Evolutionary conservation across 2,888 invertebrate species (phyloP), one percentile per base, ranked within the genome.

Genomic region (Lithophane semibrunnea): DNA sequence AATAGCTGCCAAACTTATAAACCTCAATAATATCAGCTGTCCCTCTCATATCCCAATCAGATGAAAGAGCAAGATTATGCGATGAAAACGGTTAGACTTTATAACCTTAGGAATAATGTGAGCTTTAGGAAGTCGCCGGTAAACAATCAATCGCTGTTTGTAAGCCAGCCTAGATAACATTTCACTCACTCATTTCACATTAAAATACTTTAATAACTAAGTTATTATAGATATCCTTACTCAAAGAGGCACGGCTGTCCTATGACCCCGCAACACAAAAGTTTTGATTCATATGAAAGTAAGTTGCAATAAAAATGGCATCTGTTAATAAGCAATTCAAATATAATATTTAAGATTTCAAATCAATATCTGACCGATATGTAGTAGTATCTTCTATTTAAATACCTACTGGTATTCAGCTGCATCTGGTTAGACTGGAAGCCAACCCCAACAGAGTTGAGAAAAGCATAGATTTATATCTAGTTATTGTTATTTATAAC

Each of bases 1-100:
- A 81, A 85, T 76, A 77, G 73, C 61, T 58, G 42, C 56, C 13
- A 76, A 60, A 69, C 24, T 54, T 56, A 37, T 49, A 66, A n/a
- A 60, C 13, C 42, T 56, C 56, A 42, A 47, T 37, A 42, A 47
- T 37, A 60, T 75, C 18, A 37, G 12, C 58, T 37, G 16, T 61
- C 21, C 21, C 24, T 70, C 4, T 75, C 71, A 18, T 42, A 21
- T 8, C 5, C 7, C 21, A 21, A 47, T 29, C n/a, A 56, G 1
- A 70, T 49, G 18, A 61, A 66, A n/a, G 52, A 79, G 66, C 2
- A 37, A 69, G 58, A 69, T 21, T 56, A 64, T 61, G 3, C 5
- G 12, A 44, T 37, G 18, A 56, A 49, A 78, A n/a, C 2, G 7
- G 10, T 16, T 12, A 13, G 1, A 21, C 8, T 47, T 54, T 29